Evolutionary conservation across 2,113 vertebrate species (phyloP).

Genomic region (Martes martes): DNA sequence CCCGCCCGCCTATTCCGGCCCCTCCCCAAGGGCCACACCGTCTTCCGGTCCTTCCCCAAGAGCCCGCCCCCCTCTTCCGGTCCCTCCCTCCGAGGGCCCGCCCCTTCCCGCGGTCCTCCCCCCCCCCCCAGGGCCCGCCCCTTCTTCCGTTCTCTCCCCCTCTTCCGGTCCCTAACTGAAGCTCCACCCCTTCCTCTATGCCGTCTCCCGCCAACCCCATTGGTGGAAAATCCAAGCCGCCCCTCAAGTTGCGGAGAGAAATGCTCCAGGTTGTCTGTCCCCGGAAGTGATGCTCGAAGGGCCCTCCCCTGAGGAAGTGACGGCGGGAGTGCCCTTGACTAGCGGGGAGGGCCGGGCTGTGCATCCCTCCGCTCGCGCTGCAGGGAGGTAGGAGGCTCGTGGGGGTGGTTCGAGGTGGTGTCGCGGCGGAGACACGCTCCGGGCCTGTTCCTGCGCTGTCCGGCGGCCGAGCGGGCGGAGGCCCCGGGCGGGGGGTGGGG

Average conservation of each 20-base stretch:
- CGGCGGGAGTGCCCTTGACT: constrained; percentile 62
- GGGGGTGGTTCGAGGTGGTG: neutral
- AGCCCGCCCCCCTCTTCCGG: neutral
- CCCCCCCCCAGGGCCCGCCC: neutral
- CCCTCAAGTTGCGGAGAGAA: neutral
- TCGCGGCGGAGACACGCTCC: neutral
- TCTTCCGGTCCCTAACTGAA: neutral
- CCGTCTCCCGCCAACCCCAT: neutral
- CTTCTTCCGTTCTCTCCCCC: too few species aligned
- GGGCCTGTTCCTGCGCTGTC: neutral
- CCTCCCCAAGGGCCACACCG: neutral
- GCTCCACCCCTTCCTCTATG: neutral
- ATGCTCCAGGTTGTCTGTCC: accelerated
- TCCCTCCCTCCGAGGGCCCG: neutral
- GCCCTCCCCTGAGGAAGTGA: constrained; percentile 51
- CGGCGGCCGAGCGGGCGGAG: neutral
- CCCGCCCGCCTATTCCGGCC: neutral
- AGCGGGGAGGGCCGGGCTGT: constrained; percentile 10
- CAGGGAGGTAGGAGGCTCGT: constrained; percentile 58
- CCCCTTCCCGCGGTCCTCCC: neutral
- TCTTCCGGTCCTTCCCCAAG: neutral
- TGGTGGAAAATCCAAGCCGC: neutral
- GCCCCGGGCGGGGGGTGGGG: neutral
- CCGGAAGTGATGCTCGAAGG: constrained; percentile 52
- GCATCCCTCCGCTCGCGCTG: neutral